A percentile compares a stretch with the other conserved stretches of the same genome.
Conservation (phyloP, 2,888 invertebrate genomes). For the Epirrita christyi region DNA sequence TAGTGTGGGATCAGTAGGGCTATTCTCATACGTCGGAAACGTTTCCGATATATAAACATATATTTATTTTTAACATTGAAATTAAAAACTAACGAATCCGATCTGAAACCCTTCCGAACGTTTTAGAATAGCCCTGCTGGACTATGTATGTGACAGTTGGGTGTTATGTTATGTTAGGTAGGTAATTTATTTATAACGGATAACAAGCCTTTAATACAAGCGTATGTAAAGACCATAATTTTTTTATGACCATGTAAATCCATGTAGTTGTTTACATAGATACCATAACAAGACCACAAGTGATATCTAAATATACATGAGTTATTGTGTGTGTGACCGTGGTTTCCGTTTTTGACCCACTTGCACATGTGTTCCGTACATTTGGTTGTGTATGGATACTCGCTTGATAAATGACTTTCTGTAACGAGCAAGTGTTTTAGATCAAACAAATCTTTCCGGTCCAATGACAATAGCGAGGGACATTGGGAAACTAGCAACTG, state of each 20-base stretch:
- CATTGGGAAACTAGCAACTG: no score
- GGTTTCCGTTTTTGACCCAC: conserved; percentile 10
- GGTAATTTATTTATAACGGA: no score
- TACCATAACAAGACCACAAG: not conserved
- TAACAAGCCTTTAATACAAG: no score
- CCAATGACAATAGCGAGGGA: not conserved
- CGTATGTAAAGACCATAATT: not conserved
- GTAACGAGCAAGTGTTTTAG: conserved; percentile 17
- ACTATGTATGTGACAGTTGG: no score
- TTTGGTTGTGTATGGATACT: not conserved
- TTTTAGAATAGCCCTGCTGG: no score
- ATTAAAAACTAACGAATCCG: no score
- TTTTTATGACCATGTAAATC: conserved; percentile 9
- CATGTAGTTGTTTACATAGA: conserved; percentile 1
- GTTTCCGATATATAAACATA: no score
- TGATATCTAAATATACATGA: conserved; percentile 1
- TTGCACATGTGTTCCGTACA: conserved; percentile 18
- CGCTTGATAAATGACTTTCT: conserved; percentile 13
- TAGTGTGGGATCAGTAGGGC: no score
- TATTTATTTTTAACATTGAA: no score
- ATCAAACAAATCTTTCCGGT: conserved; percentile 5
- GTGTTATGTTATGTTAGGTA: no score
- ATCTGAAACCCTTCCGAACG: no score
- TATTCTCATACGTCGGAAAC: no score
- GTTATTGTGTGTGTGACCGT: conserved; percentile 9